Evolutionary conservation across 2,113 vertebrate genomes (phyloP).

Genomic region (Gorsachius goisagi): DNA sequence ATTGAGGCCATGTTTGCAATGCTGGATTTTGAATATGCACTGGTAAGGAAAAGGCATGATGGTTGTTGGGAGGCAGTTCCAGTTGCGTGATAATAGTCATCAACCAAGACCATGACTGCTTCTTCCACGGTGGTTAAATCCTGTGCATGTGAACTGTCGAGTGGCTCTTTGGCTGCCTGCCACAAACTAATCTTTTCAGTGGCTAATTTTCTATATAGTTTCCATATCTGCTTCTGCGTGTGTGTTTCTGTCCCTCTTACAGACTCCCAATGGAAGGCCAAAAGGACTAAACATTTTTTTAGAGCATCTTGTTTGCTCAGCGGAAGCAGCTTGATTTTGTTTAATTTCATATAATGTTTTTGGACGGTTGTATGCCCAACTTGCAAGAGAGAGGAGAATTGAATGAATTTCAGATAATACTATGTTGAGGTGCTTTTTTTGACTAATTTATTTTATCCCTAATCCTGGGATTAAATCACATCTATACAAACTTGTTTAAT

Average conservation of each 20-base stretch:
- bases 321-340: neutral
- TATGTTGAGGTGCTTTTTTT: neutral
- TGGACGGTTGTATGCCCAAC: neutral
- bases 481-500: neutral
- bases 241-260: neutral
- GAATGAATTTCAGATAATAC: neutral
- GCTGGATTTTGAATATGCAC: neutral
- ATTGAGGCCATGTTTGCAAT: neutral
- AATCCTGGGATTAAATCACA: neutral
- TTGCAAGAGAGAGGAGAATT: neutral
- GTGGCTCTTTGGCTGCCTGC: neutral
- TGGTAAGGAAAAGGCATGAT: neutral
- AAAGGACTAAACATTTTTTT: neutral
- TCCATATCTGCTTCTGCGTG: neutral
- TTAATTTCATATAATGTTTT: neutral
- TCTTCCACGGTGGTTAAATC: neutral
- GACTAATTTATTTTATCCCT: neutral
- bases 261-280: neutral
- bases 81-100: neutral
- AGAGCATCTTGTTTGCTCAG: neutral
- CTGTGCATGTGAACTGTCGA: neutral
- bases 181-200: neutral
- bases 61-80: neutral
- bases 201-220: neutral
- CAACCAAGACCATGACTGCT: neutral